A percentile compares a stretch with the other conserved stretches of the same genome.
These are phyloP conservation scores for Acronicta aceris DNA, from an alignment of 2,888 invertebrate genomes.

Conservation along the genomic window DNA sequence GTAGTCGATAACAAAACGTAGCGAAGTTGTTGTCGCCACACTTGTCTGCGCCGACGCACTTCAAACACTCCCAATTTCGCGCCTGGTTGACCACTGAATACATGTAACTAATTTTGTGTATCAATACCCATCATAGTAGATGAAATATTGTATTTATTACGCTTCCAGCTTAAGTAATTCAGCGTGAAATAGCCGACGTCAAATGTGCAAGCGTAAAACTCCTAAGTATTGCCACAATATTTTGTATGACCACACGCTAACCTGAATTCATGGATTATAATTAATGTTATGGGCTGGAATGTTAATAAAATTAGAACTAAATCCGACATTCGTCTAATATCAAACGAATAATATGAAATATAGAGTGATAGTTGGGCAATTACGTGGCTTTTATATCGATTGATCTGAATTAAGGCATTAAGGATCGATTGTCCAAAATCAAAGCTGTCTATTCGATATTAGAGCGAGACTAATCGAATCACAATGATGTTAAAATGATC, in stretches of 20 bases:
- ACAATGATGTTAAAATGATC: constrained; percentile 63
- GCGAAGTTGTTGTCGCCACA: constrained; percentile 81
- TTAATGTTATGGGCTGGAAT: neutral
- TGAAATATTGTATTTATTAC: constrained; percentile 70
- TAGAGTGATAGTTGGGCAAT: constrained; percentile 46
- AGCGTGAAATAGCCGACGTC: constrained; percentile 77
- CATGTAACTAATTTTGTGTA: constrained; percentile 82
- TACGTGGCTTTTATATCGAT: constrained; percentile 61
- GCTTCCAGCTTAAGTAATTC: constrained; percentile 60
- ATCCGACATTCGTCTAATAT: constrained; percentile 16
- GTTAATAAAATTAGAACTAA: constrained; percentile 4
- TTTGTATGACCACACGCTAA: neutral
- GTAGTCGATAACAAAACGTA: constrained; percentile 75
- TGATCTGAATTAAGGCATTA: constrained; percentile 51
- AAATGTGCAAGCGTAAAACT: constrained; percentile 31
- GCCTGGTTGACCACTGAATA: constrained; percentile 79
- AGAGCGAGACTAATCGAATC: constrained; percentile 75
- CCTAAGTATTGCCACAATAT: constrained; percentile 14
- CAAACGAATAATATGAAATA: constrained; percentile 36
- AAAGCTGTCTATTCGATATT: constrained; percentile 67
- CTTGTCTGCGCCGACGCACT: constrained; percentile 75
- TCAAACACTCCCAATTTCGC: constrained; percentile 86
- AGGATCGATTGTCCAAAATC: constrained; percentile 71
- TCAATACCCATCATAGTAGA: constrained; percentile 74
- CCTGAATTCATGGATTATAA: neutral